Base-by-base conservation (phyloP, 2,888 invertebrate species). In the Gastrophysa polygoni region DNA sequence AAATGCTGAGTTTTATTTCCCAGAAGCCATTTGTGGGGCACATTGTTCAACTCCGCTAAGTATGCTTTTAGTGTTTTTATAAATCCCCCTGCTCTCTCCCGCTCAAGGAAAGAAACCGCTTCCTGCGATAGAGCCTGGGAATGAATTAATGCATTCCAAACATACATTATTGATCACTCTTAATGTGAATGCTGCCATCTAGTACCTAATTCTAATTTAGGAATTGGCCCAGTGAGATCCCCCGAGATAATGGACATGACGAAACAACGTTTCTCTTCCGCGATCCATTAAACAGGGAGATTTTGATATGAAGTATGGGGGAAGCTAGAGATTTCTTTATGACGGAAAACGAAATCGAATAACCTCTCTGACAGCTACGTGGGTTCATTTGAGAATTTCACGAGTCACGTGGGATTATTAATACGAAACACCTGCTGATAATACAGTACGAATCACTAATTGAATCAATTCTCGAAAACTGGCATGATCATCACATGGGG, bases 101-200 rank as follows among this genome's bases (percentile, higher is more conserved):
- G 58, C 64, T 65, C 57, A 61, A 58, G 59, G 74, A 80, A 80
- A 78, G 78, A 80, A 80, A 79, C 79, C 78, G 79, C 79, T 80
- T 80, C 79, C 80, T 77, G 78, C 73, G 73, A 75, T n/a, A n/a
- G 73, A 7, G 2, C 73, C 75, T 73, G 79, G 77, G 78, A 80
- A 80, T 78, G 79, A 81, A 81, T 81, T 80, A 81, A 80, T 81
- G 80, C 77, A 79, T 80, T 78, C 76, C 75, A 76, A 78, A 78
- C 79, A 80, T 80, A 78, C 79, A 80, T 80, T 80, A 80, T 80
- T 79, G 79, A 80, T 80, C 73, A 71, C 61, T 67, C 59, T 58
- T 72, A 72, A 71, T 72, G 71, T 73, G 84, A 84, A 84, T 84
- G 84, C 82, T 83, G 81, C 82, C 82, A 83, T 69, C 72, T 71